Conservation (phyloP, 2,797 vertebrate genomes). For the Luscinia megarhynchos region DNA sequence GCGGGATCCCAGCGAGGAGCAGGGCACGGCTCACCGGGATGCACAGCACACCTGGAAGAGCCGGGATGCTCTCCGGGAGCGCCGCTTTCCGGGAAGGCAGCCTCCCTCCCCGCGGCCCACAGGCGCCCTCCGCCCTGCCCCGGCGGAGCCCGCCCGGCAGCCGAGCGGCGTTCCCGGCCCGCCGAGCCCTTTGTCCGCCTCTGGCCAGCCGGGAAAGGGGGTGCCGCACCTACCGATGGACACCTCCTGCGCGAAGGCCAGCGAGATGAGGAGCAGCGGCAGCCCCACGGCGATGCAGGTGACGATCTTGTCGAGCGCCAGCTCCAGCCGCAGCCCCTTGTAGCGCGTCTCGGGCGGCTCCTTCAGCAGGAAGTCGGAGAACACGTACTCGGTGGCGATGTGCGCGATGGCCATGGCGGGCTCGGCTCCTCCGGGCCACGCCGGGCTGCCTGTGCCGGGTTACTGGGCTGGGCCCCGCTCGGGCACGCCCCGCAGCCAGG, state of each 20-base stretch:
- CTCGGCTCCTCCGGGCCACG: no score
- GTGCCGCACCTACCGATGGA: conserved; percentile 84
- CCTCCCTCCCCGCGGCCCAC: neutral
- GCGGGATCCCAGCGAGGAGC: neutral
- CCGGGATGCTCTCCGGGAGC: neutral
- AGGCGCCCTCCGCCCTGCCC: neutral
- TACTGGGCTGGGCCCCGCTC: neutral
- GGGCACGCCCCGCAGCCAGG: neutral
- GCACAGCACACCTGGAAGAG: neutral
- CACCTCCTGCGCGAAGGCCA: conserved; percentile 95
- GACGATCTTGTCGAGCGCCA: conserved; percentile 92
- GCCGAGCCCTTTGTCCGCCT: conserved; percentile 10
- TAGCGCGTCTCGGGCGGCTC: conserved; percentile 85
- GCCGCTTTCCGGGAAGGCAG: neutral
- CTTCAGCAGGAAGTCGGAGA: conserved; percentile 92
- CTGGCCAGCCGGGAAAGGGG: neutral
- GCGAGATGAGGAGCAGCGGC: conserved; percentile 92
- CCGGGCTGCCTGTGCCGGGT: accelerated
- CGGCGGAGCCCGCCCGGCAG: neutral
- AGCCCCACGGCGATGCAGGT: conserved; percentile 91
- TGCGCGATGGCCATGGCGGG: conserved; percentile 91
- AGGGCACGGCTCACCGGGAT: neutral
- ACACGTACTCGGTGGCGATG: conserved; percentile 93
- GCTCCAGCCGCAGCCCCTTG: conserved; percentile 88
- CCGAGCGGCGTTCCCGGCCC: neutral